phyloP scores from a whole-genome alignment of 2,113 vertebrate genomes.

The Lanius collurio region DNA sequence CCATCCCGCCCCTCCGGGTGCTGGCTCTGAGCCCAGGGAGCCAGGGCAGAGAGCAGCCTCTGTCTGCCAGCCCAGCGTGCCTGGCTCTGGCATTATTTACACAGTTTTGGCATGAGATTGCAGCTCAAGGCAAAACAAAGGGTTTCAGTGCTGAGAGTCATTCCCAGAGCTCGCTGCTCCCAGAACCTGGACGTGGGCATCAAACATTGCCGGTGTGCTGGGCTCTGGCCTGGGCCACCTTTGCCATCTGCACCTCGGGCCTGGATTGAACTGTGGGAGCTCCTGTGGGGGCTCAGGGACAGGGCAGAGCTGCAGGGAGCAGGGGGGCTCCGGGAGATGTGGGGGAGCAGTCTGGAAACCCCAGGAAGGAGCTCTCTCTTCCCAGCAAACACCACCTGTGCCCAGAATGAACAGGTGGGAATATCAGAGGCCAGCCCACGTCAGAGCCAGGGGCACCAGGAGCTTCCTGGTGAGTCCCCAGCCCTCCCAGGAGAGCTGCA shows the following conservation, averaged over 20 bases:
- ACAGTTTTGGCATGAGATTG: not conserved
- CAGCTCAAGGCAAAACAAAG: not conserved
- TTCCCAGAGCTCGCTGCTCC: not conserved
- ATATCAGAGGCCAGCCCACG: not conserved
- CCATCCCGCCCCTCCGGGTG: not conserved
- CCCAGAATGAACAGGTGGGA: accelerated
- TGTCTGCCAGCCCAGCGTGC: not conserved
- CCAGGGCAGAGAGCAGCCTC: not conserved
- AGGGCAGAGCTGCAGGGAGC: not conserved
- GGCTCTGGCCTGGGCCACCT: not conserved
- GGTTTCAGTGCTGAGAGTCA: not conserved
- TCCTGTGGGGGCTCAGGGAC: not conserved
- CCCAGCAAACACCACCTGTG: not conserved
- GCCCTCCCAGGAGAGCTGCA: not conserved
- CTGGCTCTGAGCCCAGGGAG: not conserved
- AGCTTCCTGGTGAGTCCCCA: not conserved
- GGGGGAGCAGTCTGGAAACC: not conserved
- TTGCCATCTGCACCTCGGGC: not conserved
- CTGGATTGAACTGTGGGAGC: not conserved
- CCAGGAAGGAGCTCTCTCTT: not conserved
- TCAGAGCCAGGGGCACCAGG: not conserved
- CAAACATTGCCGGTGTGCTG: not conserved
- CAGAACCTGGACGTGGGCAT: not conserved
- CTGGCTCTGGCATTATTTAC: not conserved
- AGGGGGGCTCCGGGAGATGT: accelerated